A percentile compares a stretch with the other conserved stretches of the same genome.
Conservation (phyloP, 92 coral and sea anemone genomes). For the Epizoanthus illoricatus region DNA sequence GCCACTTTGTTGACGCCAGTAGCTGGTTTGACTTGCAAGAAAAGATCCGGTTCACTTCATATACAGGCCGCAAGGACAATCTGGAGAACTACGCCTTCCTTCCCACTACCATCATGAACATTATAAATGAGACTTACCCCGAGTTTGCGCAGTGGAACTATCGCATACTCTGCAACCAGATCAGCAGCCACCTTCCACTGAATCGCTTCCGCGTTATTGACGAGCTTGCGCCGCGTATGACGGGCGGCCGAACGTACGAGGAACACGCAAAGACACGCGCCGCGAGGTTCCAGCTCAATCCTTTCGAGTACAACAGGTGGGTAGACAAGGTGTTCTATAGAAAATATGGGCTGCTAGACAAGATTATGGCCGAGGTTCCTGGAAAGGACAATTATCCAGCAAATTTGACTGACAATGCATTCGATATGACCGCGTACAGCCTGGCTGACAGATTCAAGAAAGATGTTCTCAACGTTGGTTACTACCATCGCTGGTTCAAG, state of each 20-base stretch:
- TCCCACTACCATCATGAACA: constrained; percentile 81
- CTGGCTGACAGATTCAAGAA: constrained; percentile 58
- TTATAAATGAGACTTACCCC: constrained; percentile 75
- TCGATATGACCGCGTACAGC: constrained; percentile 60
- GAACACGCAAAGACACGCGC: constrained; percentile 54
- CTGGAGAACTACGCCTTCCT: constrained; percentile 89
- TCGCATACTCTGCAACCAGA: constrained; percentile 71
- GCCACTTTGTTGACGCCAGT: constrained; percentile 87
- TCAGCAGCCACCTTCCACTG: constrained; percentile 59
- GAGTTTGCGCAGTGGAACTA: constrained; percentile 87
- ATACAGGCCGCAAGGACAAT: constrained; percentile 91
- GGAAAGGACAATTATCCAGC: constrained; percentile 89
- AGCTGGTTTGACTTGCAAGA: constrained; percentile 92
- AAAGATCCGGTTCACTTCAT: constrained; percentile 92
- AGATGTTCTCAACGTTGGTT: constrained; percentile 60
- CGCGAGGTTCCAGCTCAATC: constrained; percentile 70
- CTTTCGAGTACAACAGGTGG: constrained; percentile 56
- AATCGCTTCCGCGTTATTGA: constrained; percentile 69
- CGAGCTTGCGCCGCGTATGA: constrained; percentile 57
- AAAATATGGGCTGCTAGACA: constrained; percentile 35
- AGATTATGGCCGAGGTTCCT: constrained; percentile 61
- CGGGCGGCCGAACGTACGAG: constrained; percentile 35
- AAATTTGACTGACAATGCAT: constrained; percentile 75
- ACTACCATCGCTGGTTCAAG: constrained; percentile 88
- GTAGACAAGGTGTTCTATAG: constrained; percentile 26